phyloP scores from a whole-genome alignment of 2,113 vertebrate genomes.

The Hucho hucho region DNA sequence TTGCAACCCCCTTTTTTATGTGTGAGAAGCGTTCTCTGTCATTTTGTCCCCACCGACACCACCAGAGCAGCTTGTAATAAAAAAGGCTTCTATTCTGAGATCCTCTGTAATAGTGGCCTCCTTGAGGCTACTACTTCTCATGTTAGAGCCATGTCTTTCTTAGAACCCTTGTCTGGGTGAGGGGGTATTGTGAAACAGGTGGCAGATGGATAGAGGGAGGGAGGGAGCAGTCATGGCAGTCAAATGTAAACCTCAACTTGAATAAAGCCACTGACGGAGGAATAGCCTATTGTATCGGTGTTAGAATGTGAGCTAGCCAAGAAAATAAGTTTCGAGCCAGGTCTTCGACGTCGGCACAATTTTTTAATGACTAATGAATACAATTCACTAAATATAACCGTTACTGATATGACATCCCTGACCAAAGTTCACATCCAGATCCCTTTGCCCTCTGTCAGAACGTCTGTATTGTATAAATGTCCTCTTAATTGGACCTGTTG shows the following conservation, averaged over 20 bases:
- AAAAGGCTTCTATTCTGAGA: conserved; percentile 81
- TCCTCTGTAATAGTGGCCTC: conserved; percentile 83
- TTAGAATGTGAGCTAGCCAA: too few relatives aligned
- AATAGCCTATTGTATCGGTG: too few relatives aligned
- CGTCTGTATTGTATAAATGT: conserved; percentile 72
- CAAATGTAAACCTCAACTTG: too few relatives aligned
- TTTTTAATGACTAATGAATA: too few relatives aligned
- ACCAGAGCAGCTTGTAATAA: conserved; percentile 84
- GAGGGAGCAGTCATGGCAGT: conserved; percentile 48
- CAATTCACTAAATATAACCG: too few relatives aligned
- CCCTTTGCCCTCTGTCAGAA: conserved; percentile 36
- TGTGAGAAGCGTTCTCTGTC: conserved; percentile 81
- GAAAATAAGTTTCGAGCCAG: too few relatives aligned
- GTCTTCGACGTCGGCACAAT: too few relatives aligned
- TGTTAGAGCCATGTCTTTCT: conserved; percentile 68
- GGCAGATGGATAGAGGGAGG: conserved; percentile 28
- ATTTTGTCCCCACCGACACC: conserved; percentile 78
- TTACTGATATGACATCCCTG: too few relatives aligned
- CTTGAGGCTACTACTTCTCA: conserved; percentile 71
- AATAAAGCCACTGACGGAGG: too few relatives aligned
- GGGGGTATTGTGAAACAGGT: neutral
- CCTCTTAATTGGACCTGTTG: conserved; percentile 75
- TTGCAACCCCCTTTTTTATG: conserved; percentile 77
- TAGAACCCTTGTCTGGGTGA: conserved; percentile 23
- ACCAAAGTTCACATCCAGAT: too few relatives aligned